Percentiles rank a stretch among this genome's conserved stretches.
Evolutionary conservation across 1,140 invertebrate genomes (phyloP).

Genomic region (Bactericera cockerelli): DNA sequence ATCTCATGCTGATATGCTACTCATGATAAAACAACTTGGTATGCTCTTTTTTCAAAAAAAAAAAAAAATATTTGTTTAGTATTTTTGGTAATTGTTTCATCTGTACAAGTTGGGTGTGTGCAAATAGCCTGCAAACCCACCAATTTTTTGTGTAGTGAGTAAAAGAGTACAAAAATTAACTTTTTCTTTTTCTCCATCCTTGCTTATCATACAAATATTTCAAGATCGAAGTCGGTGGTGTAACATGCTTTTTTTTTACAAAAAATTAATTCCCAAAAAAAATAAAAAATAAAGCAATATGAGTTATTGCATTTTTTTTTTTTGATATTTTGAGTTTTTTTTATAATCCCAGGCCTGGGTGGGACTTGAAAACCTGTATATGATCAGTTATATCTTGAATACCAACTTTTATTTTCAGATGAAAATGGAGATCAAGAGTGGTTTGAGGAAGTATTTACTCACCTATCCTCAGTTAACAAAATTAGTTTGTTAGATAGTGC

Average conservation of each 20-base stretch:
- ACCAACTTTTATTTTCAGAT: too few relatives aligned
- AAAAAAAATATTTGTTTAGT: too few relatives aligned
- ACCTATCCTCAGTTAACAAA: not conserved
- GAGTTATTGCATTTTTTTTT: too few relatives aligned
- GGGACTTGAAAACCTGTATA: too few relatives aligned
- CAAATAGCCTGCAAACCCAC: not conserved
- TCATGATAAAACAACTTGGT: constrained; percentile 76
- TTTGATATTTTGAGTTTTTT: not conserved
- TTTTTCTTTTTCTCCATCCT: not conserved
- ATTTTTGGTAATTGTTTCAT: not conserved
- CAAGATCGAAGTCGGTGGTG: not conserved
- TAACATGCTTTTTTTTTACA: too few relatives aligned
- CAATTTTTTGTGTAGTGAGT: not conserved
- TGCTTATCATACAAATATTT: not conserved
- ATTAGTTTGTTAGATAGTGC: constrained; percentile 39
- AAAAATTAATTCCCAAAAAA: too few relatives aligned
- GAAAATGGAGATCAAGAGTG: not conserved
- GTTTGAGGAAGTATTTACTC: not conserved
- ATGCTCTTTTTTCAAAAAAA: constrained; percentile 4
- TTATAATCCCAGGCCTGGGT: too few relatives aligned
- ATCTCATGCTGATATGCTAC: constrained; percentile 74
- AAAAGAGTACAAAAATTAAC: not conserved
- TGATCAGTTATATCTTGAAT: too few relatives aligned
- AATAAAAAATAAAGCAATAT: too few relatives aligned
- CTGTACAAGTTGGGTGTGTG: not conserved